Percentiles rank a stretch among this genome's conserved stretches.
Evolutionary conservation across 1,140 invertebrate genomes (phyloP).

Genomic region (Micrasema longulum): DNA sequence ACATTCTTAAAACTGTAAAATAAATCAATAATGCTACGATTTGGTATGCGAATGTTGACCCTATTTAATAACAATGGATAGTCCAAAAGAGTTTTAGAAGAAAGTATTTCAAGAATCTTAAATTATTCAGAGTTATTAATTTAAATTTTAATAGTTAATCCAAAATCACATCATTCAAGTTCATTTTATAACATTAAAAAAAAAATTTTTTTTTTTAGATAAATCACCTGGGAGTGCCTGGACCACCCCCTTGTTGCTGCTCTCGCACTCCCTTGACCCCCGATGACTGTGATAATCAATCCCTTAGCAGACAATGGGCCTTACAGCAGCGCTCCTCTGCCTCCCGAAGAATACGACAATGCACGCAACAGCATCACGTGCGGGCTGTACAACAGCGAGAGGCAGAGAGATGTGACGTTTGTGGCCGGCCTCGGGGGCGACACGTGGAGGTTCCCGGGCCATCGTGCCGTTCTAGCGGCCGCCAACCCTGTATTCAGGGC

Average conservation of each 20-base stretch:
- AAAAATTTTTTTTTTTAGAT: conserved; percentile 7
- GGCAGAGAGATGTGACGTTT: conserved; percentile 75
- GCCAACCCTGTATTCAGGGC: conserved; percentile 72
- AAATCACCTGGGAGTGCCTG: conserved; percentile 1
- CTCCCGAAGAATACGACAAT: not conserved
- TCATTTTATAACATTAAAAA: too few relatives aligned
- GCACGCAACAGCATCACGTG: not conserved
- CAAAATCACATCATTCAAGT: too few relatives aligned
- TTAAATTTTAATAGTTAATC: too few relatives aligned
- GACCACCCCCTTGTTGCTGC: not conserved
- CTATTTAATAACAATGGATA: too few relatives aligned
- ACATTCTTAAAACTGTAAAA: too few relatives aligned
- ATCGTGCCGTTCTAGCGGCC: conserved; percentile 73
- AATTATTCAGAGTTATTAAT: too few relatives aligned
- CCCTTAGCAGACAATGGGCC: conserved; percentile 8
- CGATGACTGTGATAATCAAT: conserved; percentile 24
- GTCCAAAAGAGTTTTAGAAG: too few relatives aligned
- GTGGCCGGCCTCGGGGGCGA: conserved; percentile 72
- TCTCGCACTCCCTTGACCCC: not conserved
- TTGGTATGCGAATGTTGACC: too few relatives aligned
- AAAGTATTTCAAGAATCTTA: too few relatives aligned
- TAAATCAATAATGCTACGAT: too few relatives aligned
- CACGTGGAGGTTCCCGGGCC: conserved; percentile 75
- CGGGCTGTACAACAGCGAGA: conserved; percentile 70
- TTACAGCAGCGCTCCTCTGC: not conserved